Conservation (phyloP, 2,888 invertebrate genomes). For the Heteromyza rotundicornis region DNA sequence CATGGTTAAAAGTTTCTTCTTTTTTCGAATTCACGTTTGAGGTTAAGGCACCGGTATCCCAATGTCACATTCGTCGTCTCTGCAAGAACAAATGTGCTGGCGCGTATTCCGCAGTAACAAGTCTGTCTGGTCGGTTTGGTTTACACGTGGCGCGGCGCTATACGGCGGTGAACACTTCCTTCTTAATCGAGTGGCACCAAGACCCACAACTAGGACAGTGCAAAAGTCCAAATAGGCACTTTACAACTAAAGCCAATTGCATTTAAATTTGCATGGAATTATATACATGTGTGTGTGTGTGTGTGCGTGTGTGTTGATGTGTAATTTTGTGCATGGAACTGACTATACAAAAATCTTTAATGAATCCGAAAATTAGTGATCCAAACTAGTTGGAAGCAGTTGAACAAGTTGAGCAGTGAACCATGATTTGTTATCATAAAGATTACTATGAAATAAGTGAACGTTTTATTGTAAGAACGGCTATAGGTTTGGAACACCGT, state of each 20-base stretch:
- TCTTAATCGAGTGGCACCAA: neutral
- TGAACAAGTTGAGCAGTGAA: too few relatives aligned
- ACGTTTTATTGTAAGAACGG: too few relatives aligned
- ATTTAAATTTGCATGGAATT: neutral
- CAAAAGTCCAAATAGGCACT: too few relatives aligned
- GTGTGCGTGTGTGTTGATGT: slow-evolving; percentile 31
- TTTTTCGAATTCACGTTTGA: slow-evolving; percentile 49
- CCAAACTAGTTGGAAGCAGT: too few relatives aligned
- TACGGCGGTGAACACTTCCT: slow-evolving; percentile 18
- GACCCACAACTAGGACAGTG: neutral
- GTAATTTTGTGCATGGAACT: too few relatives aligned
- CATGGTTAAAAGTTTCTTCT: slow-evolving; percentile 17
- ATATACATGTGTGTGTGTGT: slow-evolving; percentile 18
- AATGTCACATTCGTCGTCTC: slow-evolving; percentile 45
- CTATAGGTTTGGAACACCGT: too few relatives aligned
- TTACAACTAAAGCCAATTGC: too few relatives aligned
- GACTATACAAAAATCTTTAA: too few relatives aligned
- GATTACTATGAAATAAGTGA: too few relatives aligned
- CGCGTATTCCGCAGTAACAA: slow-evolving; percentile 40
- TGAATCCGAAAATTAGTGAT: too few relatives aligned
- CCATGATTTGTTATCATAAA: too few relatives aligned
- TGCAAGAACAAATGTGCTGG: slow-evolving; percentile 34
- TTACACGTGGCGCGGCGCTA: neutral
- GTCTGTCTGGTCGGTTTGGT: slow-evolving; percentile 7
- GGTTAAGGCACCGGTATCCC: slow-evolving; percentile 46